These are phyloP conservation scores for Cettia cetti DNA, from an alignment of 2,113 vertebrate genomes.

Conservation along the genomic window DNA sequence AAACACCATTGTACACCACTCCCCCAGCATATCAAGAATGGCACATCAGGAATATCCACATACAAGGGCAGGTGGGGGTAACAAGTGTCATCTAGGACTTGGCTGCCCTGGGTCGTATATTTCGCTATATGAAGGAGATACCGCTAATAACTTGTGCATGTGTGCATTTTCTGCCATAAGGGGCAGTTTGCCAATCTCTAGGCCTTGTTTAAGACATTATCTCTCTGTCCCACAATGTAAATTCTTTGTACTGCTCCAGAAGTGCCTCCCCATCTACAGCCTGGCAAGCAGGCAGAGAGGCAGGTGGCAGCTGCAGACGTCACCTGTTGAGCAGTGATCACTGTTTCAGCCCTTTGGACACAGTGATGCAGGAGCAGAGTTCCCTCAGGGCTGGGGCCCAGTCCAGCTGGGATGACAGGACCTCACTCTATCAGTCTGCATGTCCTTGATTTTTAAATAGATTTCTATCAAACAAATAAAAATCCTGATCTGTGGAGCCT, in stretches of 20 bases:
- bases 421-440: background rate
- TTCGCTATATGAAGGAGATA: background rate
- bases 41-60: background rate
- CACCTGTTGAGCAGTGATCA: background rate
- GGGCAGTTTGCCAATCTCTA: background rate
- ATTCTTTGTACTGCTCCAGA: background rate
- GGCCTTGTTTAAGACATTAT: background rate
- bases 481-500: background rate
- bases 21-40: background rate
- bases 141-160: background rate
- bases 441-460: background rate
- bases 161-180: background rate
- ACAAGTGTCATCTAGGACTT: background rate
- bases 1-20: background rate
- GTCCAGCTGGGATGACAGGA: background rate
- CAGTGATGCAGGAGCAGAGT: background rate
- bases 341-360: background rate
- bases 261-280: background rate
- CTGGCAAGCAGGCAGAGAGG: rapidly evolving
- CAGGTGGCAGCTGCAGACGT: background rate
- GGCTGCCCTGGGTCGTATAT: rapidly evolving
- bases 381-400: background rate
- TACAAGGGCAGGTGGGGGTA: background rate
- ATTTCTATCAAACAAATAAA: background rate
- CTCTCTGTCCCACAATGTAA: background rate